Percentiles rank a stretch among this genome's conserved stretches.
Conservation (phyloP, 2,888 invertebrate species). For the Pachydiplax longipennis region DNA sequence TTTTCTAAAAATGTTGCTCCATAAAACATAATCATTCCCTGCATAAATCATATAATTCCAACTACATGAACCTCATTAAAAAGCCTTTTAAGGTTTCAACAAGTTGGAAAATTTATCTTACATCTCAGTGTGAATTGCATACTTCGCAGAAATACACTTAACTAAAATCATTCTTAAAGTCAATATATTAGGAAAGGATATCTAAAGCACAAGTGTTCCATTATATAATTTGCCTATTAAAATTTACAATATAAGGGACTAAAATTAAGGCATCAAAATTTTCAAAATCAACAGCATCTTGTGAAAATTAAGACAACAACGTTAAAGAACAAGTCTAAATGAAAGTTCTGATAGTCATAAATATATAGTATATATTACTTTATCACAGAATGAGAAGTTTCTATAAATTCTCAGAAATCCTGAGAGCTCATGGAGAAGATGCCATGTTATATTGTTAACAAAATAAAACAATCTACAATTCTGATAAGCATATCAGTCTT, state of each 20-base stretch:
- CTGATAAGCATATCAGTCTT: neutral
- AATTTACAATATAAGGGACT: neutral
- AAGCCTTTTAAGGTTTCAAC: neutral
- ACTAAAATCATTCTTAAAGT: neutral
- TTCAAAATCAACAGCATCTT: neutral
- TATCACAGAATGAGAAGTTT: constrained; percentile 29
- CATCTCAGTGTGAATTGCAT: neutral
- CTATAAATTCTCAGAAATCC: neutral
- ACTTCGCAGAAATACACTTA: neutral
- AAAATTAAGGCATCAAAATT: neutral
- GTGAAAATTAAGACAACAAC: neutral
- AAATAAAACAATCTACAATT: neutral
- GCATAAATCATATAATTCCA: neutral
- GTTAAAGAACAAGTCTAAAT: neutral
- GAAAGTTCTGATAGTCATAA: neutral
- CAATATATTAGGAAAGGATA: neutral
- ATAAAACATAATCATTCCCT: neutral
- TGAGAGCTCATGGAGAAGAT: neutral
- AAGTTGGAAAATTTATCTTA: neutral
- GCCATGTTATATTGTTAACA: neutral
- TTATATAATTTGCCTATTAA: neutral
- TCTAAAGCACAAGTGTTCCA: neutral
- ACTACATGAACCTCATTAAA: neutral
- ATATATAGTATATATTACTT: neutral
- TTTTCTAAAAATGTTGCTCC: neutral